phyloP scores from a whole-genome alignment of 2,888 invertebrate species.

The Melanostoma scalare region DNA sequence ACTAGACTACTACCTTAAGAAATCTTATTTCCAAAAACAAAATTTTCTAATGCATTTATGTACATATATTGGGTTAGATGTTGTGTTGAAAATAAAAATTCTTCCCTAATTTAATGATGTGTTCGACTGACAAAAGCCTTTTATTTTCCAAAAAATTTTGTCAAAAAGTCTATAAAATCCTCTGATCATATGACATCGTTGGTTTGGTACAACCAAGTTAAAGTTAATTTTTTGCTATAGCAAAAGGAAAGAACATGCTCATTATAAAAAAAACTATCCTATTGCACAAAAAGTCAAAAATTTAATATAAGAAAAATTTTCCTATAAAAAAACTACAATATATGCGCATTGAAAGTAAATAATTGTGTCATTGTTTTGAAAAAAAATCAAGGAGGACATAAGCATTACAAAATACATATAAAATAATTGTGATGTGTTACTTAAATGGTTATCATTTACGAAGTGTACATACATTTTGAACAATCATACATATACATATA shows the following conservation, averaged over 20 bases:
- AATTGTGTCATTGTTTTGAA: conserved; percentile 1
- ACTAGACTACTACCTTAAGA: too few species aligned
- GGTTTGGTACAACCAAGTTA: too few species aligned
- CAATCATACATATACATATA: conserved; percentile 25
- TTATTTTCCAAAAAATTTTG: too few species aligned
- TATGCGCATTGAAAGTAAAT: neutral
- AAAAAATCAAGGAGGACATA: neutral
- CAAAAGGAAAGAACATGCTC: too few species aligned
- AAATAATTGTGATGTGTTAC: conserved; percentile 50
- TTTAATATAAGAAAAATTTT: neutral
- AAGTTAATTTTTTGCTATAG: neutral
- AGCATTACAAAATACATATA: conserved; percentile 8
- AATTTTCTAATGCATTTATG: too few species aligned
- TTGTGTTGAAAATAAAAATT: too few species aligned
- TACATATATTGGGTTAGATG: too few species aligned
- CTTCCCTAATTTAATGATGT: too few species aligned
- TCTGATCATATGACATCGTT: too few species aligned
- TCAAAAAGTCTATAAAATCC: too few species aligned
- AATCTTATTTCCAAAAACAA: too few species aligned
- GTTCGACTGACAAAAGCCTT: too few species aligned
- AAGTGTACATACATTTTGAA: conserved; percentile 40
- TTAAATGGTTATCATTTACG: conserved; percentile 26
- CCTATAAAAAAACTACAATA: conserved; percentile 14
- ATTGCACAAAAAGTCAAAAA: conserved; percentile 21
- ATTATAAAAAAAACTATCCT: conserved; percentile 1